Base-by-base conservation (phyloP, 2,888 invertebrate species). In the Brenthis ino region DNA sequence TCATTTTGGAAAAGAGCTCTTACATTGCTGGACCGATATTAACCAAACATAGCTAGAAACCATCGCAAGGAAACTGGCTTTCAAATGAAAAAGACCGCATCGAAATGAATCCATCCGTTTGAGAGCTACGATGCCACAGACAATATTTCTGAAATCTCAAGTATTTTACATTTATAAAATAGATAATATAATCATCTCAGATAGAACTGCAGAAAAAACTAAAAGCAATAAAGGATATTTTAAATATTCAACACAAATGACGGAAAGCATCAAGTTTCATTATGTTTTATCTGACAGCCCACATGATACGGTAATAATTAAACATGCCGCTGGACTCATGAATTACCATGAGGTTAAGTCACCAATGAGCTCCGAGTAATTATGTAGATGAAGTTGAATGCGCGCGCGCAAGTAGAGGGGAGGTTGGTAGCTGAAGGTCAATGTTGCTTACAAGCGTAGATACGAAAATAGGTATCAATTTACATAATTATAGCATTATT, bases 281-380 rank as follows among this genome's bases (percentile, higher is more conserved):
- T 89, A 88, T 82, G 85, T 87, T 82, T 87, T 88, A 88, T 89
- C 90, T 85, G 88, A 85, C 89, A 85, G 81, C 89, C 89, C 88
- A 87, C 89, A 89, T 89, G 89, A 88, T 87, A 88, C 82, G 83
- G 88, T 89, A 87, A 86, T 91, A 91, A 91, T 92, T 91, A 91
- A 88, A 86, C 81, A 81, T 79, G 82, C 83, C 80, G 81, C 78
- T 77, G 79, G 79, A 81, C 86, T 85, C 88, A 88, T 86, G 90
- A 88, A 88, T 91, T 91, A 91, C 87, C 87, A 87, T 87, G 86
- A 91, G 89, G 87, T 90, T 91, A 91, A 91, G 92, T 91, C 89
- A 89, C 91, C 91, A 92, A 91, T 93, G 91, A 88, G 91, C 89
- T 87, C 84, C 81, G 87, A 89, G 90, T 91, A 88, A 91, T 93